Base-by-base conservation (phyloP, 2,888 invertebrate genomes). In the Candidula unifasciata region DNA sequence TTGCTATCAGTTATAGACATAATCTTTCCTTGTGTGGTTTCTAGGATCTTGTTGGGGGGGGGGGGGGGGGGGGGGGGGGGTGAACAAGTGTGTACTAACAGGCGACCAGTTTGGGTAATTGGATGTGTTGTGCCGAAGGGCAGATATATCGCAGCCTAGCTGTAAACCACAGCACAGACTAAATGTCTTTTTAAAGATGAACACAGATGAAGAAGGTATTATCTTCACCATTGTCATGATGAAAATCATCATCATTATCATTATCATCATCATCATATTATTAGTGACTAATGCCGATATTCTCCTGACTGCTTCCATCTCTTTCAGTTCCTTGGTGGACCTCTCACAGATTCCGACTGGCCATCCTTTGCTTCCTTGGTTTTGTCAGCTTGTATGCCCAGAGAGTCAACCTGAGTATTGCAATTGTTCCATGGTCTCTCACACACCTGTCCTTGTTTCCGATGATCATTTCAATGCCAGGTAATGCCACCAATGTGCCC, bases 321-420 rank as follows among this genome's bases (percentile, higher is more conserved):
- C 18, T n/a, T 52, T 33, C 88, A 91, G 91, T 91, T 33, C 91
- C 91, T 27, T 90, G 92, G 91, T 92, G 91, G 90, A 91, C 91
- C 13, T 93, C 93, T 2, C 88, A 89, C 37, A 88, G 93, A 37
- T 87, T 93, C 13, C 80, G 89, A 6, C 84, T 93, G 80, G 91
- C 93, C 30, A 80, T 92, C 18, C 86, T 92, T n/a, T 92, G 91
- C 68, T 93, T 93, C 87, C 87, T 93, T 74, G 92, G 93, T 35
- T 93, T 89, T 96, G 96, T 92, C 96, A 95, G 91, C 95, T 95
- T 88, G 95, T 96, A 90, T 95, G 96, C 95, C 37, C 92, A 95
- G 91, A 92, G 95, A n/a, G 94, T 95, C 68, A 95, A 95, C 89
- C 92, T 95, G 16, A 95, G 95, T 87, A 94, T 95, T 87, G 94